These are phyloP conservation scores for Drosophila rubida DNA, from an alignment of 2,888 invertebrate genomes.

Conservation along the genomic window DNA sequence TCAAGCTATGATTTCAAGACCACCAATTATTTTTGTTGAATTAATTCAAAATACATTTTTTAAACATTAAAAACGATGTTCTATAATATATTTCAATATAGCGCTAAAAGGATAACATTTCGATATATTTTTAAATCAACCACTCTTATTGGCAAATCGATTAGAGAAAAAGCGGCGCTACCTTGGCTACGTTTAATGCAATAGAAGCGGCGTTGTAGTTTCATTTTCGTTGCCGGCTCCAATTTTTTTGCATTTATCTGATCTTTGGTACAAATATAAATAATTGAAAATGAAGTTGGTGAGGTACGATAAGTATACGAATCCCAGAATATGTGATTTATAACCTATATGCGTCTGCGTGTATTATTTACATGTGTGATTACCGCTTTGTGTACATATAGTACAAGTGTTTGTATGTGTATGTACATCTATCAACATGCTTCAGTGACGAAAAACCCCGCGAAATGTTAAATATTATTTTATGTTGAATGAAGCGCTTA, in stretches of 20 bases:
- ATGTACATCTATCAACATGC: conserved; percentile 6
- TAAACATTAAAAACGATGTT: too few species aligned
- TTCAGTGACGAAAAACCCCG: conserved; percentile 4
- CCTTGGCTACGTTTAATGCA: conserved; percentile 17
- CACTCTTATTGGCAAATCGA: background rate
- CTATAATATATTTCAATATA: background rate
- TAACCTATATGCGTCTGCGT: background rate
- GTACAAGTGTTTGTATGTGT: background rate
- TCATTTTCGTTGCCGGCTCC: conserved; percentile 35
- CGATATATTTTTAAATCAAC: background rate
- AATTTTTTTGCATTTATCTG: conserved; percentile 26
- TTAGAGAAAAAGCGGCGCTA: conserved; percentile 21
- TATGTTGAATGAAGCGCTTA: background rate
- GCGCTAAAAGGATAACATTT: background rate
- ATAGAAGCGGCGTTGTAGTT: conserved; percentile 31
- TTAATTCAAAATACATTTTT: too few species aligned
- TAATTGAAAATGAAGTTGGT: conserved; percentile 66
- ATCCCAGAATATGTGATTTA: background rate
- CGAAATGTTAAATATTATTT: conserved; percentile 7
- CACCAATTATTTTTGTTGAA: too few species aligned
- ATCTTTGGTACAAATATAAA: conserved; percentile 18
- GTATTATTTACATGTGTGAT: conserved; percentile 8
- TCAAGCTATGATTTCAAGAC: too few species aligned
- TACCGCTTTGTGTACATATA: conserved; percentile 11
- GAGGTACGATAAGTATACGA: conserved; percentile 51